These are phyloP conservation scores for Rhamnusium bicolor DNA, from an alignment of 2,888 invertebrate species.

Conservation along the genomic window DNA sequence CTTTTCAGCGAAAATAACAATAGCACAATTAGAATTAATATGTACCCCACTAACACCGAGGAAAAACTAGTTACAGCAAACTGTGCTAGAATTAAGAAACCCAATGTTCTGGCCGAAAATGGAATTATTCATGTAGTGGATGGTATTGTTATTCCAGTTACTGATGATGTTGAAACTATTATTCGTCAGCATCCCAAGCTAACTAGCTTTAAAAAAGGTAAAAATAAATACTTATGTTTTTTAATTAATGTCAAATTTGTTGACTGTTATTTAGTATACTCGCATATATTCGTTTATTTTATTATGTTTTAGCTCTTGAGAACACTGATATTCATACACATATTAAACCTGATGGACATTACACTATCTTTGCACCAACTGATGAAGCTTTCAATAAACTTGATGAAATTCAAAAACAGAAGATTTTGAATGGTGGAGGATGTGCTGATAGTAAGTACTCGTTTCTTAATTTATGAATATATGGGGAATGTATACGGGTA, in stretches of 20 bases:
- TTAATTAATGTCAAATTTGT: not conserved
- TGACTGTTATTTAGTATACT: not conserved
- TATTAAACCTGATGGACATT: conserved; percentile 74
- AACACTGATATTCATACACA: conserved; percentile 74
- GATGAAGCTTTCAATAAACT: conserved; percentile 79
- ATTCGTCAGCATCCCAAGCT: conserved; percentile 75
- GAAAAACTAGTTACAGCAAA: conserved; percentile 77
- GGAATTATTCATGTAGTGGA: conserved; percentile 79
- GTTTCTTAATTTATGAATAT: no score
- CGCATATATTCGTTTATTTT: not conserved
- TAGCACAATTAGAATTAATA: conserved; percentile 74
- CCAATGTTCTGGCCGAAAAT: conserved; percentile 78
- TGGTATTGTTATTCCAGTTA: conserved; percentile 75
- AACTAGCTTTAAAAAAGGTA: conserved; percentile 74
- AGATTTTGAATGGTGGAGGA: conserved; percentile 74
- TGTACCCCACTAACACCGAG: conserved; percentile 72
- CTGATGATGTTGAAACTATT: conserved; percentile 74
- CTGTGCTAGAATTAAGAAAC: conserved; percentile 76
- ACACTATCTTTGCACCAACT: conserved; percentile 79
- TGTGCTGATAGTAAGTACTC: conserved; percentile 75
- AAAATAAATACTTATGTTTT: conserved; percentile 35
- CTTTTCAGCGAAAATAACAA: conserved; percentile 69
- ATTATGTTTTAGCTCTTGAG: conserved; percentile 72
- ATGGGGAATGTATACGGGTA: no score
- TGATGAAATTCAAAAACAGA: conserved; percentile 72